Conservation (phyloP, 2,888 invertebrate genomes). For the Eretmocerus hayati region DNA sequence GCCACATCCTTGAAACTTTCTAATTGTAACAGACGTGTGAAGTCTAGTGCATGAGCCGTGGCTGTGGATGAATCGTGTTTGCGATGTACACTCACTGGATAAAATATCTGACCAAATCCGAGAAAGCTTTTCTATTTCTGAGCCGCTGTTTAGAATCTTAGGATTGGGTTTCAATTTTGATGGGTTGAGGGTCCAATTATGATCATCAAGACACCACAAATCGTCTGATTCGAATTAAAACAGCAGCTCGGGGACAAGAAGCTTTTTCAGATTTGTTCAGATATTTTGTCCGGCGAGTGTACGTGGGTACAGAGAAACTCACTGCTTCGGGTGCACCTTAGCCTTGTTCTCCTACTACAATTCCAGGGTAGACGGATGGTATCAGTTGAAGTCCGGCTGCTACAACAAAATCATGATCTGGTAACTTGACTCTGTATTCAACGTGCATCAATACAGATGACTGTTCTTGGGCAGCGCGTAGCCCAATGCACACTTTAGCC, state of each 20-base stretch:
- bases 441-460: neutral
- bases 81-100: slow-evolving; percentile 31
- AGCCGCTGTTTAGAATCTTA: too few relatives aligned
- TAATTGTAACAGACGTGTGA: neutral
- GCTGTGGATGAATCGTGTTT: slow-evolving; percentile 33
- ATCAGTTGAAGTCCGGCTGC: slow-evolving; percentile 28
- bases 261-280: too few relatives aligned
- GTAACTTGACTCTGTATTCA: neutral
- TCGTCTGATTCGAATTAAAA: too few relatives aligned
- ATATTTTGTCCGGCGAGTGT: too few relatives aligned
- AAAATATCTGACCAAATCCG: too few relatives aligned
- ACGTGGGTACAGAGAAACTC: slow-evolving; percentile 45
- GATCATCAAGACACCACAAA: too few relatives aligned
- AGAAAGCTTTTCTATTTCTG: too few relatives aligned
- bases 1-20: neutral
- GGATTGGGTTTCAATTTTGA: too few relatives aligned
- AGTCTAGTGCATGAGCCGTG: slow-evolving; percentile 21
- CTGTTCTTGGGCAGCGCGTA: neutral
- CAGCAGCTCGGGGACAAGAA: too few relatives aligned
- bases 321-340: slow-evolving; percentile 41
- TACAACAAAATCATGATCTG: slow-evolving; percentile 2
- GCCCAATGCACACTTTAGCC: neutral
- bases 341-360: slow-evolving; percentile 29
- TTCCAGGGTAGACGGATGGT: slow-evolving; percentile 36
- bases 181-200: too few relatives aligned